Conservation (phyloP, 1,140 invertebrate species). For the Stratiolaelaps scimitus region DNA sequence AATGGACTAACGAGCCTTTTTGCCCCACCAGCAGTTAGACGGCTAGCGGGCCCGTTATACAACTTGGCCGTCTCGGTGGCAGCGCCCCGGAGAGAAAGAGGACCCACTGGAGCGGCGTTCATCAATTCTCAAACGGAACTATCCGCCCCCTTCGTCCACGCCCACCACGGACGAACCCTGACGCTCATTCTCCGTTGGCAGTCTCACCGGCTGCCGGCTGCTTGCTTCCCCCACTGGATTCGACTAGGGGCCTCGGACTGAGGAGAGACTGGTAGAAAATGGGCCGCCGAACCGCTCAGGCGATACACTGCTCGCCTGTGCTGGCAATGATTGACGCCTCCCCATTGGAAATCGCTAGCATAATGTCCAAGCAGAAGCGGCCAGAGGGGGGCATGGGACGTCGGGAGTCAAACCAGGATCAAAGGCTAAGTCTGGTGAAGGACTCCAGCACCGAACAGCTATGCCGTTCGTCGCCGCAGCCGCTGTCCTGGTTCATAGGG, state of each 20-base stretch:
- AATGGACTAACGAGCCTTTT: too few species aligned
- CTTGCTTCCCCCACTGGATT: too few species aligned
- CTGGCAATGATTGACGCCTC: conserved; percentile 26
- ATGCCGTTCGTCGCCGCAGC: too few species aligned
- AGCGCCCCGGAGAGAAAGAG: neutral
- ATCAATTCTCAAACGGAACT: conserved; percentile 28
- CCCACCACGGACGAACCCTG: neutral
- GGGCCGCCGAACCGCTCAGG: too few species aligned
- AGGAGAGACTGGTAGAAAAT: too few species aligned
- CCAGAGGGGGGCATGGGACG: neutral
- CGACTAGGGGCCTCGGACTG: too few species aligned
- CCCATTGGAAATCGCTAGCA: conserved; percentile 22
- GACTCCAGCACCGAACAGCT: too few species aligned
- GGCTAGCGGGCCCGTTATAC: too few species aligned
- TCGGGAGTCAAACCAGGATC: conserved; percentile 8
- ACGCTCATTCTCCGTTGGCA: neutral
- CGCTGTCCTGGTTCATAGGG: too few species aligned
- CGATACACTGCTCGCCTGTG: neutral
- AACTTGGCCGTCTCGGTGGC: too few species aligned
- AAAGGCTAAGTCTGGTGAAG: too few species aligned
- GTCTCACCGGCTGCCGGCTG: neutral
- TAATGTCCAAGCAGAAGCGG: conserved; percentile 22
- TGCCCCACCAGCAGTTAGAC: too few species aligned
- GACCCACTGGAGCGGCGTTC: conserved; percentile 15
- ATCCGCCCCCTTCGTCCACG: conserved; percentile 13